Percentiles rank a stretch among this genome's conserved stretches.
Evolutionary conservation across 2,888 invertebrate genomes (phyloP).

Genomic region (Therioaphis trifolii): DNA sequence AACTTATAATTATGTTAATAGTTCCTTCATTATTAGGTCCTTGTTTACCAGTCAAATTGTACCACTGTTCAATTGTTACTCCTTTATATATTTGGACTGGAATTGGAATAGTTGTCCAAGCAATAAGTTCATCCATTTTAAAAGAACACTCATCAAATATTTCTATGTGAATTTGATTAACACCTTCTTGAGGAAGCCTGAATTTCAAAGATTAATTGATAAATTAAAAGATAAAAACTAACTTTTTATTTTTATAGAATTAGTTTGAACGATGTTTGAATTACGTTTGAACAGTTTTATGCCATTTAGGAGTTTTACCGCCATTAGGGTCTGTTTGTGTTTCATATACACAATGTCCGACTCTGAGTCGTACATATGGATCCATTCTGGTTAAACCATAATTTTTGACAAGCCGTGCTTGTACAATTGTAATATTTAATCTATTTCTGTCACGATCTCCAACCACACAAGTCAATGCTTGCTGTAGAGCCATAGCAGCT

Average conservation of each 20-base stretch:
- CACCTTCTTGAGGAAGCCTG: constrained; percentile 88
- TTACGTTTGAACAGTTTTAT: constrained; percentile 89
- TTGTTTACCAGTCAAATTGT: constrained; percentile 90
- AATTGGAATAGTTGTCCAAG: constrained; percentile 91
- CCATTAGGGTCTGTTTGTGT: constrained; percentile 95
- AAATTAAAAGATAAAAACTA: neutral
- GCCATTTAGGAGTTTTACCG: constrained; percentile 95
- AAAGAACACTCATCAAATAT: constrained; percentile 98
- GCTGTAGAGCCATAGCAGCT: constrained; percentile 79
- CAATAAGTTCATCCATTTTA: constrained; percentile 94
- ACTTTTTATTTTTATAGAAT: neutral
- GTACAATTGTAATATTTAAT: constrained; percentile 83
- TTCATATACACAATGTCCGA: constrained; percentile 95
- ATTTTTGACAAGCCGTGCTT: constrained; percentile 91
- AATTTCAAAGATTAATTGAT: constrained; percentile 24
- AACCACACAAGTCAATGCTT: constrained; percentile 70
- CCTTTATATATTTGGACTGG: constrained; percentile 86
- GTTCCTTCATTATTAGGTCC: constrained; percentile 94
- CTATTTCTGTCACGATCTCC: constrained; percentile 75
- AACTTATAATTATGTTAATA: constrained; percentile 90
- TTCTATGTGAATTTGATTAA: constrained; percentile 89
- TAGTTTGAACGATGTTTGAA: neutral
- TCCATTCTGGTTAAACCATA: constrained; percentile 98
- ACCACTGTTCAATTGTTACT: constrained; percentile 96
- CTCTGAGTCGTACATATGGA: constrained; percentile 90